phyloP scores from a whole-genome alignment of 2,797 vertebrate species.

The Melopsittacus undulatus region DNA sequence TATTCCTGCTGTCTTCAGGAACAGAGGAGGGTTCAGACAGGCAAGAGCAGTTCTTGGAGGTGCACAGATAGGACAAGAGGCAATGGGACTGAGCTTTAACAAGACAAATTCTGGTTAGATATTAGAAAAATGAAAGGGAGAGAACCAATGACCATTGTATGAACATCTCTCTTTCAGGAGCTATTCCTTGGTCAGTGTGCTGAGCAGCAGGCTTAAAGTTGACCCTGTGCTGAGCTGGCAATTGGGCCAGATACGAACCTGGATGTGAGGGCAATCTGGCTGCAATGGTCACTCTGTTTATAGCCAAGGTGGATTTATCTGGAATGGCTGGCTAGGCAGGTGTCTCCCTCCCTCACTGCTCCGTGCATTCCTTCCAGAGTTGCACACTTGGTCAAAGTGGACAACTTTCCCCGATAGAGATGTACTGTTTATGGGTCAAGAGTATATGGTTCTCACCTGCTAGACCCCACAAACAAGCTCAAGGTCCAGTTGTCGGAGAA shows the following conservation, averaged over 20 bases:
- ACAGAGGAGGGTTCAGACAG: background rate
- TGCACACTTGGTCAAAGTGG: background rate
- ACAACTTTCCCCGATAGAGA: background rate
- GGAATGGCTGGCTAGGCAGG: background rate
- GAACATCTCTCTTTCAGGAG: background rate
- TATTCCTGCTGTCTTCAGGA: background rate
- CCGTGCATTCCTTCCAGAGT: background rate
- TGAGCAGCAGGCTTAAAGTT: background rate
- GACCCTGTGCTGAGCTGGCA: background rate
- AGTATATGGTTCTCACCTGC: too few relatives aligned
- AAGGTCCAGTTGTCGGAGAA: background rate
- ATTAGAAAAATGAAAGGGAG: background rate
- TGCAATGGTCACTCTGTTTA: too few relatives aligned
- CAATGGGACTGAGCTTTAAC: background rate
- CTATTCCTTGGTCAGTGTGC: background rate
- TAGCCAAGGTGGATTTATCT: background rate
- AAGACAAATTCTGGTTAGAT: background rate
- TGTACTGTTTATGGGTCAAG: background rate
- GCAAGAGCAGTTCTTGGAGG: background rate
- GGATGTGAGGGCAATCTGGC: background rate
- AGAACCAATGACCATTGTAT: rapidly evolving
- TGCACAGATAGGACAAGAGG: background rate
- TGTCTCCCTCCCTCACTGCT: background rate
- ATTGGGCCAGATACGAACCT: background rate
- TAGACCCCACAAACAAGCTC: background rate